Evolutionary conservation across 2,113 vertebrate genomes (phyloP).

Genomic region (Shinisaurus crocodilurus): DNA sequence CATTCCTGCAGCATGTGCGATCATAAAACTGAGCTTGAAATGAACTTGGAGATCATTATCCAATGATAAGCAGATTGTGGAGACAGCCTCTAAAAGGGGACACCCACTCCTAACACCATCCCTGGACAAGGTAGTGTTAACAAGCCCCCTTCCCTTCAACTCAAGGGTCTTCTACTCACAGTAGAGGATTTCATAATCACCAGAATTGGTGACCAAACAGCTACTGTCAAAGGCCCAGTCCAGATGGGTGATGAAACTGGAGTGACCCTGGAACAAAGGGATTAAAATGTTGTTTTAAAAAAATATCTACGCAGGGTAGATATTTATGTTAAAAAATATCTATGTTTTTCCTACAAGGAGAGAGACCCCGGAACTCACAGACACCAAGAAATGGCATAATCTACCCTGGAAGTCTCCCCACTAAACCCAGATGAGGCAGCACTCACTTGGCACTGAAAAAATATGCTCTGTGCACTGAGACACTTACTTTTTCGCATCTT

Average conservation of each 20-base stretch:
- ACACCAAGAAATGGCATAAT: background rate
- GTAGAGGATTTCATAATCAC: constrained; percentile 92
- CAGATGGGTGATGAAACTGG: constrained; percentile 91
- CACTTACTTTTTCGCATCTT: background rate
- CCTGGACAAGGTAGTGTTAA: background rate
- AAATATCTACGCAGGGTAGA: background rate
- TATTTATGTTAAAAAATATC: no score
- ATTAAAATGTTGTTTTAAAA: background rate
- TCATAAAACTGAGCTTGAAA: background rate
- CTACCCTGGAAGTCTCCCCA: background rate
- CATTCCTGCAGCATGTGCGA: background rate
- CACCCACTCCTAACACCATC: fast-evolving
- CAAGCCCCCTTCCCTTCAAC: background rate
- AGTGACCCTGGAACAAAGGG: constrained; percentile 82
- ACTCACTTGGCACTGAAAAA: no score
- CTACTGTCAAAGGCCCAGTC: constrained; percentile 89
- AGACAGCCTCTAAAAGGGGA: background rate
- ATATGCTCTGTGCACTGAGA: no score
- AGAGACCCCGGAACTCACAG: no score
- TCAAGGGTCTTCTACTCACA: constrained; percentile 76
- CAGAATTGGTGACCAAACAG: constrained; percentile 91
- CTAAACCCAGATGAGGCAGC: background rate
- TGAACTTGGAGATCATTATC: no score
- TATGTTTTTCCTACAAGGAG: background rate
- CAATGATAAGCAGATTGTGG: background rate